phyloP scores from a whole-genome alignment of 2,797 vertebrate genomes.

The Melanotaenia nigrans region DNA sequence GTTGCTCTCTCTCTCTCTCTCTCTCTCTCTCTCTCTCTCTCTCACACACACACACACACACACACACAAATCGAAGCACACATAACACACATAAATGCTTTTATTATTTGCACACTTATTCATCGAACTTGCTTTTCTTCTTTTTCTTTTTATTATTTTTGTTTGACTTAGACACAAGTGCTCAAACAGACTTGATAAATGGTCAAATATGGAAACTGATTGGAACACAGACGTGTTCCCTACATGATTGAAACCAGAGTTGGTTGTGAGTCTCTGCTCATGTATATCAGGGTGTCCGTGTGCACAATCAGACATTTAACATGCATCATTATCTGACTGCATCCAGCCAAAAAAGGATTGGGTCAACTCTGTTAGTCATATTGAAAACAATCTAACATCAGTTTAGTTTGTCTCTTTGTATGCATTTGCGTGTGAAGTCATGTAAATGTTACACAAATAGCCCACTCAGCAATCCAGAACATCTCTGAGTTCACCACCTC shows the following conservation, averaged over 20 bases:
- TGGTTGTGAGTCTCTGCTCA: conserved; percentile 12
- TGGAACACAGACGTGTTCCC: conserved; percentile 10
- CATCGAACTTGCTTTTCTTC: conserved; percentile 19
- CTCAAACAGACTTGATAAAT: conserved; percentile 60
- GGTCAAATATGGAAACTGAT: conserved; percentile 24
- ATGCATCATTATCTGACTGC: conserved; percentile 42
- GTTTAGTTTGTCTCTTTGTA: conserved; percentile 24
- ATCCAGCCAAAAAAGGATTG: conserved; percentile 61
- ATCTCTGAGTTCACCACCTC: conserved; percentile 23
- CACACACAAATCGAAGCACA: not conserved
- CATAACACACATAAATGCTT: conserved; percentile 13
- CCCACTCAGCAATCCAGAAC: conserved; percentile 42
- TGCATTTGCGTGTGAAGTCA: conserved; percentile 43
- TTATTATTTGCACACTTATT: conserved; percentile 16
- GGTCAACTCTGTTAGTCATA: conserved; percentile 52
- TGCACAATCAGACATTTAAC: conserved; percentile 54
- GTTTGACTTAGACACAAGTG: conserved; percentile 60
- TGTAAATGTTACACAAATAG: conserved; percentile 42
- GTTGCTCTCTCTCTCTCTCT: not conserved
- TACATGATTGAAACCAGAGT: conserved; percentile 50
- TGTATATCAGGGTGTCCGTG: conserved; percentile 20
- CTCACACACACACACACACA: conserved; percentile 9
- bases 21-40: not conserved
- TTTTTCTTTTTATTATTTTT: conserved; percentile 50
- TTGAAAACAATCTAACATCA: conserved; percentile 58